phyloP scores from a whole-genome alignment of 2,797 vertebrate species.

The Clamator glandarius region DNA sequence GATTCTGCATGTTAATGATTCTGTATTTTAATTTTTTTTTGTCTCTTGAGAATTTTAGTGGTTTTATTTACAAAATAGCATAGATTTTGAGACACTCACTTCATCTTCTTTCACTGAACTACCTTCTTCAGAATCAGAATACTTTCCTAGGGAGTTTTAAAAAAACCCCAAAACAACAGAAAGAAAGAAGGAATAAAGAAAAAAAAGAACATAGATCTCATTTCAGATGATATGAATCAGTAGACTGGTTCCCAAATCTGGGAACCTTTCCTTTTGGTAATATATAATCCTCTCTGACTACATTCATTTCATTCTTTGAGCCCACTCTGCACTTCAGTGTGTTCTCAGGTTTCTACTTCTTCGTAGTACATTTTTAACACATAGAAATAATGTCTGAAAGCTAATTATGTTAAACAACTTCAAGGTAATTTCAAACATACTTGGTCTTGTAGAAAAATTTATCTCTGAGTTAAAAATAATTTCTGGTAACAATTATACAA shows the following conservation, averaged over 20 bases:
- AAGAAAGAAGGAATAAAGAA: neutral
- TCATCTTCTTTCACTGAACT: slow-evolving; percentile 1
- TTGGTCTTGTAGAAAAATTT: neutral
- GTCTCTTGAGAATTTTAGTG: neutral
- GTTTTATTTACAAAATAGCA: slow-evolving; percentile 11
- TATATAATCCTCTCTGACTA: slow-evolving; percentile 58
- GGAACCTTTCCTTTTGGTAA: slow-evolving; percentile 51
- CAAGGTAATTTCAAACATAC: slow-evolving; percentile 41
- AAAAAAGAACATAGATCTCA: slow-evolving; percentile 10
- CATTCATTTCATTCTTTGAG: slow-evolving; percentile 58
- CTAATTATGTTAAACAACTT: slow-evolving; percentile 35
- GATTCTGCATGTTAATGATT: neutral
- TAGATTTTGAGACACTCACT: neutral
- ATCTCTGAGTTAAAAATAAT: neutral
- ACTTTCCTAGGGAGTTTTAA: neutral
- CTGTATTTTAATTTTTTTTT: neutral
- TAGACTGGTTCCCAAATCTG: slow-evolving; percentile 59
- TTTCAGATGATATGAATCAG: slow-evolving; percentile 64
- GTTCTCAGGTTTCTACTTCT: slow-evolving; percentile 55
- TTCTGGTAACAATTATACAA: neutral
- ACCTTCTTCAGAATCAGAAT: neutral
- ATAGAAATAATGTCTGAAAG: slow-evolving; percentile 26
- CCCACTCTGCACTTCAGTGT: neutral
- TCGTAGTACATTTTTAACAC: slow-evolving; percentile 28
- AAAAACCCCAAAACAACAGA: neutral